Percentiles rank a stretch among this genome's conserved stretches.
Evolutionary conservation across 2,888 invertebrate genomes (phyloP).

Genomic region (Stegana nigrithorax): DNA sequence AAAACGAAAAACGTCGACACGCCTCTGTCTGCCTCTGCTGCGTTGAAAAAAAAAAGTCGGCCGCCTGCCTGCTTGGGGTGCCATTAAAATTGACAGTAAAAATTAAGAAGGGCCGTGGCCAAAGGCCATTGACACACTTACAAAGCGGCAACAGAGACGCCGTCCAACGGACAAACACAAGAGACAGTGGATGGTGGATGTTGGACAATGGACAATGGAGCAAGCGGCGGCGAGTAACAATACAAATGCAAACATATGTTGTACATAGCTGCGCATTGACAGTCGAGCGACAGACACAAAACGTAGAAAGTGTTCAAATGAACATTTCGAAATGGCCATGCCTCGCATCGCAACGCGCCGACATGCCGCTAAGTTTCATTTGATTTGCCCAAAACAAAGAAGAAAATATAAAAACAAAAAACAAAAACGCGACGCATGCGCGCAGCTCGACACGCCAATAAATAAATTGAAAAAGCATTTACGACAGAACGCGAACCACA

Average conservation of each 20-base stretch:
- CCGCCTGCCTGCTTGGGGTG: slow-evolving; percentile 9
- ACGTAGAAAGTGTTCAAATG: slow-evolving; percentile 11
- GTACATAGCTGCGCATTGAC: not conserved
- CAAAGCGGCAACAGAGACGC: slow-evolving; percentile 5
- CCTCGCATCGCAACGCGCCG: too few relatives aligned
- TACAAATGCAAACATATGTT: not conserved
- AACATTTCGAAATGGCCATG: too few relatives aligned
- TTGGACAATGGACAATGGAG: not conserved
- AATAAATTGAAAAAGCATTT: slow-evolving; percentile 58
- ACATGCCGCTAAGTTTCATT: not conserved
- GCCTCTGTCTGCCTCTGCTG: slow-evolving; percentile 14
- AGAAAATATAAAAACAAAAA: not conserved
- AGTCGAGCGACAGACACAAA: not conserved
- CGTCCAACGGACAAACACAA: not conserved
- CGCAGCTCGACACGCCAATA: slow-evolving; percentile 35
- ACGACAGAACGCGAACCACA: slow-evolving; percentile 37
- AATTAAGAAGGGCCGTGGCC: slow-evolving; percentile 38
- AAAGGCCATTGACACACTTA: slow-evolving; percentile 45
- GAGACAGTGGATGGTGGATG: not conserved
- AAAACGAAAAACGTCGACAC: slow-evolving; percentile 8
- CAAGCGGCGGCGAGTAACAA: not conserved
- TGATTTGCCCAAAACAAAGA: not conserved
- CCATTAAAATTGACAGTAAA: slow-evolving; percentile 13
- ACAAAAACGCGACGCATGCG: slow-evolving; percentile 39
- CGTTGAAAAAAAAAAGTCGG: too few relatives aligned